Base-by-base conservation (phyloP, 2,113 vertebrate genomes). In the Enhydra lutris region DNA sequence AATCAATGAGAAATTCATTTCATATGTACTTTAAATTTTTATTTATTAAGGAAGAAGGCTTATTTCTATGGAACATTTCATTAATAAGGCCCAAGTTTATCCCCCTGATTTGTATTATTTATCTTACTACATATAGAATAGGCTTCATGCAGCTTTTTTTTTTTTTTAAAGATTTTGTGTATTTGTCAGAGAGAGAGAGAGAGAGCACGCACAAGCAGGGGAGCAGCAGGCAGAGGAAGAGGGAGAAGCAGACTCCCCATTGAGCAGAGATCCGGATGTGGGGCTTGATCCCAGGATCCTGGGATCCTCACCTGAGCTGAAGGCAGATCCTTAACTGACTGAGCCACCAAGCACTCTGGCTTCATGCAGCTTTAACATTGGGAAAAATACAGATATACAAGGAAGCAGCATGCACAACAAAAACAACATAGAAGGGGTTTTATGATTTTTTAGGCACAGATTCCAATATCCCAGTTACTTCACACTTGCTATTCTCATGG, bases 1-100 rank as follows among this genome's bases (percentile, higher is more conserved):
- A 83, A 79, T 96, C 67, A 87, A 20, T 45, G 80, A 83, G 74
- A 82, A 55, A 12, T 71, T 96, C 24, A 78, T 55, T 95, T 93
- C 47, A 90, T 63, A 79, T 91, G 18, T 86, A 78, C 52, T 96
- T 71, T n/a, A 47, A 55, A 26, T 65, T 57, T 80, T 79, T 95
- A 65, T 86, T 89, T 86, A 29, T 82, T 80, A 95, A 87, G 9
- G 10, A 89, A 67, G 61, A 87, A 71, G 17, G 18, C 18, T 80
- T 34, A 59, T 42, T 29, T 89, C 50, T 86, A 39, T 83, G n/a
- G 65, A 71, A 95, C 8, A 79, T 50, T 95, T 78, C 4, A 83
- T 65, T 87, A 91, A 42, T 69, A 15, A 69, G 6, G 52, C 12
- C 36, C 20, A 71, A 21, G 13, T 52, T 78, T 88, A 69, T 91